Conservation (phyloP, 1,140 invertebrate species). For the Aphidius gifuensis region DNA sequence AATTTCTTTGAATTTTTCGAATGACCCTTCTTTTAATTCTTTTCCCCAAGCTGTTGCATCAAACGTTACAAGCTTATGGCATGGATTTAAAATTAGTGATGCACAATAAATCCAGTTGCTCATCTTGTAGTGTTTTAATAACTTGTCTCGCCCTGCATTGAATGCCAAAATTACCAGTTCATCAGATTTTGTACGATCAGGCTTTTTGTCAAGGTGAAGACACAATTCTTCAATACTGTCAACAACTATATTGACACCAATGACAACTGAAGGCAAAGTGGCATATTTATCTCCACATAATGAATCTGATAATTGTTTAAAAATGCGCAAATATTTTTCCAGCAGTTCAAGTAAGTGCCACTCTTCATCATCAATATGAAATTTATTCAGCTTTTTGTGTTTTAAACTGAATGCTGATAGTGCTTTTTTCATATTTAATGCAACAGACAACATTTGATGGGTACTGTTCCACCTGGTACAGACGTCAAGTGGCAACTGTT, state of each 20-base stretch:
- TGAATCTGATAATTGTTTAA: constrained; percentile 16
- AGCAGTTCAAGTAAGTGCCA: constrained; percentile 17
- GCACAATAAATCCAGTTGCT: constrained; percentile 45
- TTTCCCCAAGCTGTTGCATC: constrained; percentile 40
- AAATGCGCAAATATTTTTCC: constrained; percentile 13
- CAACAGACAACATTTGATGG: constrained; percentile 21
- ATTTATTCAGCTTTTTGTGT: constrained; percentile 4
- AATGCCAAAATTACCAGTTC: constrained; percentile 18
- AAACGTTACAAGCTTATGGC: constrained; percentile 44
- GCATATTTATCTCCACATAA: constrained; percentile 22
- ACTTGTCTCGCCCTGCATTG: constrained; percentile 16
- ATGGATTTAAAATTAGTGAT: constrained; percentile 44
- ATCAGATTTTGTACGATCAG: constrained; percentile 1
- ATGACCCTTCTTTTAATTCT: constrained; percentile 38
- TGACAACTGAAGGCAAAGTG: constrained; percentile 18
- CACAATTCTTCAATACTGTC: constrained; percentile 34
- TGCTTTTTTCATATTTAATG: constrained; percentile 3
- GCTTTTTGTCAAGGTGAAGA: constrained; percentile 15
- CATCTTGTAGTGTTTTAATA: constrained; percentile 38
- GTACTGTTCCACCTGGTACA: constrained; percentile 26
- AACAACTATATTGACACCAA: constrained; percentile 36
- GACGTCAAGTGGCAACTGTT: too few relatives aligned
- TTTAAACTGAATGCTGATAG: constrained; percentile 5
- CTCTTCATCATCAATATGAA: constrained; percentile 11
- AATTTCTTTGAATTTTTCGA: constrained; percentile 34